phyloP scores from a whole-genome alignment of 2,888 invertebrate species.

The Lasiommata megera region DNA sequence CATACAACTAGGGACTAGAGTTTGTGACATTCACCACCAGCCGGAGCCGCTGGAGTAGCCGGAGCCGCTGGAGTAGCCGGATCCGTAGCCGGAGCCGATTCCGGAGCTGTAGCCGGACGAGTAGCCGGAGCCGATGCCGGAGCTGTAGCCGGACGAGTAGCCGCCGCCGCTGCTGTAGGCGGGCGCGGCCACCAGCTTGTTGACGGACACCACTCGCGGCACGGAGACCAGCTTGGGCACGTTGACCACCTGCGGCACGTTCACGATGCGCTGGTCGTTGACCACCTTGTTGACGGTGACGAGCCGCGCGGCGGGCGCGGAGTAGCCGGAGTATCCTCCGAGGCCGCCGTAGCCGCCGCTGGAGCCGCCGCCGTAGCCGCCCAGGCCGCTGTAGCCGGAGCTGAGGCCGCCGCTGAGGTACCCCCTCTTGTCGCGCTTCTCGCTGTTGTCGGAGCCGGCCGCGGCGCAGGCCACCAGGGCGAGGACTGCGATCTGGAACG shows the following conservation, averaged over 20 bases:
- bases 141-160: conserved; percentile 10
- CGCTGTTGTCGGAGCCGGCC: conserved; percentile 20
- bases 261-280: conserved; percentile 43
- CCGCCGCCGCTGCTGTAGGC: conserved; percentile 35
- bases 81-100: not conserved
- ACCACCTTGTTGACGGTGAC: conserved; percentile 51
- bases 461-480: conserved; percentile 28
- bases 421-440: conserved; percentile 32
- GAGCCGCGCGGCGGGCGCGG: conserved; percentile 38
- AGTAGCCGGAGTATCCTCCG: conserved; percentile 23
- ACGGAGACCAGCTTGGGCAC: conserved; percentile 52
- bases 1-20: not conserved
- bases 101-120: not conserved
- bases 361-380: conserved; percentile 25
- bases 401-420: conserved; percentile 25
- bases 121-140: not conserved
- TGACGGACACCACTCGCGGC: conserved; percentile 56
- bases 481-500: conserved; percentile 26
- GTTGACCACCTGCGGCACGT: conserved; percentile 46
- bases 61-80: conserved; percentile 27
- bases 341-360: conserved; percentile 24
- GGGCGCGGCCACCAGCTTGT: conserved; percentile 50
- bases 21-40: not conserved
- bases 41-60: conserved; percentile 15
- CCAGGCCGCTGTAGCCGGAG: conserved; percentile 1